Evolutionary conservation across 2,888 invertebrate genomes (phyloP).

Genomic region (Drosophila recens): DNA sequence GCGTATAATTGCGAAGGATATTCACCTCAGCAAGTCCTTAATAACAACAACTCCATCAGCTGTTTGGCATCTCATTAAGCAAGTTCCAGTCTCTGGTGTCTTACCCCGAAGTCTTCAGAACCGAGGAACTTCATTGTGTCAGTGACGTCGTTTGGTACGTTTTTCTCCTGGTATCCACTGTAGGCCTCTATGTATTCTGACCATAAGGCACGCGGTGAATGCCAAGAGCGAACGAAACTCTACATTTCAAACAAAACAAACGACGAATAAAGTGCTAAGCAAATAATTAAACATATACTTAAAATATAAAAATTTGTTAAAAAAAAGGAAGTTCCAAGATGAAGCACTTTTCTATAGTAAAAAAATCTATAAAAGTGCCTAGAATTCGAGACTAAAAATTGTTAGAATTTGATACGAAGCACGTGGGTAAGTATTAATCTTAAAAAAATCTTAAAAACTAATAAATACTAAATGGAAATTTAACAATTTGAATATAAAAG

Average conservation of each 20-base stretch:
- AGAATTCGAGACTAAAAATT: not conserved
- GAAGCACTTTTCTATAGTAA: not conserved
- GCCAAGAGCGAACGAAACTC: constrained; percentile 96
- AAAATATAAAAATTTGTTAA: not conserved
- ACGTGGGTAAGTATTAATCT: not conserved
- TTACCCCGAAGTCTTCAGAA: not conserved
- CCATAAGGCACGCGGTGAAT: constrained; percentile 99
- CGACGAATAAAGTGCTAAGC: constrained; percentile 21
- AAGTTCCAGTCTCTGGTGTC: constrained; percentile 37
- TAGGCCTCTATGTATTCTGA: constrained; percentile 94
- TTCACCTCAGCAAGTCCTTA: constrained; percentile 11
- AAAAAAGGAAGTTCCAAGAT: not conserved
- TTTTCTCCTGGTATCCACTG: constrained; percentile 98
- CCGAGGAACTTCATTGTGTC: not conserved
- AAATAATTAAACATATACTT: not conserved
- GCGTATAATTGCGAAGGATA: constrained; percentile 33
- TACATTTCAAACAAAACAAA: constrained; percentile 56
- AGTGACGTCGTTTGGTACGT: constrained; percentile 75
- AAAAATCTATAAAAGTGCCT: not conserved
- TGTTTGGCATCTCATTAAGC: constrained; percentile 43
- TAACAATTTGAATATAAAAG: too few relatives aligned
- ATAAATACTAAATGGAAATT: too few relatives aligned
- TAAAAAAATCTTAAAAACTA: too few relatives aligned
- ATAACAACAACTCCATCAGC: constrained; percentile 56
- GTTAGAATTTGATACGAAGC: not conserved